Conservation (phyloP, 2,888 invertebrate species). For the Melieria picta region DNA sequence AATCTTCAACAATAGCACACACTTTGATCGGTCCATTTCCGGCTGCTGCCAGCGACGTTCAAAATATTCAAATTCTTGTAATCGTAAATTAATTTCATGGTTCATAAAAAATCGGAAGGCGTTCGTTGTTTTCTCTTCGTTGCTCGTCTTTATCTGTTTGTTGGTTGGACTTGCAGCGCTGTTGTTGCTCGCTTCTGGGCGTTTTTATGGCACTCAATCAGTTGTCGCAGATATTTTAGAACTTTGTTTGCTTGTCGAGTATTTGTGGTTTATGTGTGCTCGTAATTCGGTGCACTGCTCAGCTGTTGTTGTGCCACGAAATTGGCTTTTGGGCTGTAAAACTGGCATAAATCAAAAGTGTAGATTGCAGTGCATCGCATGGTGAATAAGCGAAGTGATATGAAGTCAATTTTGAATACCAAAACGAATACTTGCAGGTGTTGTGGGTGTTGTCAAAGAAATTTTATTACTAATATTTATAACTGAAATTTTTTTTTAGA, state of each 20-base stretch:
- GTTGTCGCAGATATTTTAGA: slow-evolving; percentile 17
- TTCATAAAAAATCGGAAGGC: slow-evolving; percentile 54
- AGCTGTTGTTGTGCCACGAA: slow-evolving; percentile 14
- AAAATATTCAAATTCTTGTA: slow-evolving; percentile 61
- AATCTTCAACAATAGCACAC: neutral
- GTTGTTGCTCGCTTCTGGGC: neutral
- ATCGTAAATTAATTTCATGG: slow-evolving; percentile 66
- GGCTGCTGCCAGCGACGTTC: slow-evolving; percentile 49
- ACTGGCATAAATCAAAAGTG: no score
- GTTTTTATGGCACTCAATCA: slow-evolving; percentile 26
- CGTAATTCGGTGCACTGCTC: neutral
- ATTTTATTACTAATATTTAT: no score
- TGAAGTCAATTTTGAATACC: no score
- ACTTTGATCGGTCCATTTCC: no score
- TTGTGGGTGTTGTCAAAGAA: no score
- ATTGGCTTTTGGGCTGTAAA: slow-evolving; percentile 24
- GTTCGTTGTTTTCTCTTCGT: slow-evolving; percentile 1
- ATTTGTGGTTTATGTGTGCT: neutral
- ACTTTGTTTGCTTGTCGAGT: neutral
- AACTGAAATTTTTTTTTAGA: no score
- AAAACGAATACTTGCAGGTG: no score
- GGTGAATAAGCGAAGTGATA: no score
- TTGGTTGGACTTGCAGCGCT: neutral
- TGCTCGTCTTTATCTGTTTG: neutral
- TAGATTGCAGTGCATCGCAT: no score